phyloP scores from a whole-genome alignment of 2,113 vertebrate species.

The Syngnathus scovelli region DNA sequence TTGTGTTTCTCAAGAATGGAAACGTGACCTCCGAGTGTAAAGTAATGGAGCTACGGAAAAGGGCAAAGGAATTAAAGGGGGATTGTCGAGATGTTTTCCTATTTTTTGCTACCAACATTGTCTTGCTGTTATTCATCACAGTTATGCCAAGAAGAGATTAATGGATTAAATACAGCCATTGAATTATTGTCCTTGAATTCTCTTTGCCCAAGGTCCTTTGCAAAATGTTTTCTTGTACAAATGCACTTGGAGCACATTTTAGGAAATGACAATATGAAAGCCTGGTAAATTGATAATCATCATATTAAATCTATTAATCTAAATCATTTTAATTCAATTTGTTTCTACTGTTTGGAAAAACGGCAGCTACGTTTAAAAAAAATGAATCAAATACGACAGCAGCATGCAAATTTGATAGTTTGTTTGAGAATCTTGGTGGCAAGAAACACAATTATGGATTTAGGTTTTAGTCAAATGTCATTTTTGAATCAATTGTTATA shows the following conservation, averaged over 20 bases:
- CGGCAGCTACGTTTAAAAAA: background rate
- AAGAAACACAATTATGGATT: background rate
- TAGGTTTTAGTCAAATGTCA: conserved; percentile 8
- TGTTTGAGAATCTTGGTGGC: background rate
- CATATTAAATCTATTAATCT: background rate
- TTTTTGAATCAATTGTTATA: conserved; percentile 13
- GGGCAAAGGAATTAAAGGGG: too few species aligned
- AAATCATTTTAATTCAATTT: background rate
- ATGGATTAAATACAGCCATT: background rate
- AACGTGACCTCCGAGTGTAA: too few species aligned
- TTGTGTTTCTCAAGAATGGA: too few species aligned
- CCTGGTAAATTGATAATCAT: background rate
- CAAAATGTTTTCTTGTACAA: background rate
- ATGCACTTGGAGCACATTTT: too few species aligned
- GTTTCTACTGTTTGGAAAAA: background rate
- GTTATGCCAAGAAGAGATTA: background rate
- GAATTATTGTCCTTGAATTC: background rate
- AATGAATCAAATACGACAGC: too few species aligned
- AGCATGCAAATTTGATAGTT: background rate
- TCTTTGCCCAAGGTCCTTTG: background rate
- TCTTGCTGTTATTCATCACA: too few species aligned
- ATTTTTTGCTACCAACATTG: too few species aligned
- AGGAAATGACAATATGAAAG: too few species aligned
- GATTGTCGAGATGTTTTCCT: too few species aligned
- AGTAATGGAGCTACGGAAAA: too few species aligned